Base-by-base conservation (phyloP, 1,140 invertebrate genomes). In the Microplitis demolitor region DNA sequence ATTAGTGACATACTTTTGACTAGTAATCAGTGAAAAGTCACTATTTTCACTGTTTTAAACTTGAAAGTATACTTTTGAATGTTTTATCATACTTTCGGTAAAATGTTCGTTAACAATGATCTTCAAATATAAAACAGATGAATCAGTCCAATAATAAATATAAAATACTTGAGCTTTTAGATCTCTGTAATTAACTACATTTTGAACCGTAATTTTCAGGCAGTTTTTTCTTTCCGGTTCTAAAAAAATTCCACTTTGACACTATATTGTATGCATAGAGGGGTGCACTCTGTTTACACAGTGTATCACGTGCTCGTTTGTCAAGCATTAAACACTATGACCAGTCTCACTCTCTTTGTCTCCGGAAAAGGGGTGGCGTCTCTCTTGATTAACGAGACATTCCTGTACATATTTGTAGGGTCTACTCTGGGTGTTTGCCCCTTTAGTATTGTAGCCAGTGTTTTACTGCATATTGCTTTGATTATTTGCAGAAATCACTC, bases 301-400 rank as follows among this genome's bases (percentile, higher is more conserved):
- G 63, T 64, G 16, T 51, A 51, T 66, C 24, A 14, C 45, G 63
- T 24, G 74, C 72, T 78, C 74, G 77, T 78, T 78, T 78, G 77
- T 78, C 77, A 78, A 72, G 67, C 63, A 72, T 76, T 78, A 78
- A 77, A 77, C 60, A 74, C 71, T 73, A 61, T 66, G 70, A 45
- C 71, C 71, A 68, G 53, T 66, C 37, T 56, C 58, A 37, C 60
- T n/a, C 66, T 51, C 34, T 66, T 61, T 35, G 54, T 31, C 51
- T 37, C 67, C 74, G 64, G 61, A 53, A 53, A 54, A 24, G 24
- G 60, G 39, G 61, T 70, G 54, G 71, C 61, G 71, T 67, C 66
- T 67, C 76, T 74, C 76, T 78, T 78, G 76, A 78, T 78, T 78
- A 78, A 78, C 76, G 74, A 78, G 74, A 74, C 69, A 67, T 62